Base-by-base conservation (phyloP, 2,888 invertebrate species). In the Ennomos erosarius region DNA sequence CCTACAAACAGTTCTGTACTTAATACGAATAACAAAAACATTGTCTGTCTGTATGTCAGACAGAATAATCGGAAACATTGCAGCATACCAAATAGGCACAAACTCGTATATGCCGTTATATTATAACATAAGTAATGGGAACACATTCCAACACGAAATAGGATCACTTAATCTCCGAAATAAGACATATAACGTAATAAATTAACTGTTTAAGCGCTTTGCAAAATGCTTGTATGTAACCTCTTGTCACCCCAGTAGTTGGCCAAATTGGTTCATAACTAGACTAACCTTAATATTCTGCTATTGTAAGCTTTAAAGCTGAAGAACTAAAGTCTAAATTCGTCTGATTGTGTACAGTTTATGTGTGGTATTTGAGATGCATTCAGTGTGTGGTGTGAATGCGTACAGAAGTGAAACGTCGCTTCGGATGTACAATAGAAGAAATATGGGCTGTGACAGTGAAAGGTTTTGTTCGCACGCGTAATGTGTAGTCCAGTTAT, bases 261-360 rank as follows among this genome's bases (percentile, higher is more conserved):
- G 59, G 80, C 80, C 80, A 84, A 84, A 83, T 80, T 80, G 79
- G 79, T 76, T 73, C 68, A 72, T 70, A 71, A 69, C 68, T 51
- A 59, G 10, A 44, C 53, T 40, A 59, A 46, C 9, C 12, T 40
- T n/a, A 11, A 36, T 26, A 10, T 48, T 13, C 38, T 34, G n/a
- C 10, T 10, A 55, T 46, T 52, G 34, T 40, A 12, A 40, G 10
- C 57, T 40, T 55, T 59, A 67, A 44, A 37, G 12, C 16, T 1
- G 37, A 3, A 2, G 0, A 0, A 0, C 34, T 65, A 69, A 54
- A 55, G 59, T 43, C 38, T 33, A 57, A 33, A 64, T 52, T 68
- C 9, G 26, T 46, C 39, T 52, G 55, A 16, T 52, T 53, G 45
- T 13, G 10, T 9, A n/a, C 5, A 8, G 48, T 11, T 48, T 11